Base-by-base conservation (phyloP, 2,888 invertebrate genomes). In the Boloria euphrosyne region DNA sequence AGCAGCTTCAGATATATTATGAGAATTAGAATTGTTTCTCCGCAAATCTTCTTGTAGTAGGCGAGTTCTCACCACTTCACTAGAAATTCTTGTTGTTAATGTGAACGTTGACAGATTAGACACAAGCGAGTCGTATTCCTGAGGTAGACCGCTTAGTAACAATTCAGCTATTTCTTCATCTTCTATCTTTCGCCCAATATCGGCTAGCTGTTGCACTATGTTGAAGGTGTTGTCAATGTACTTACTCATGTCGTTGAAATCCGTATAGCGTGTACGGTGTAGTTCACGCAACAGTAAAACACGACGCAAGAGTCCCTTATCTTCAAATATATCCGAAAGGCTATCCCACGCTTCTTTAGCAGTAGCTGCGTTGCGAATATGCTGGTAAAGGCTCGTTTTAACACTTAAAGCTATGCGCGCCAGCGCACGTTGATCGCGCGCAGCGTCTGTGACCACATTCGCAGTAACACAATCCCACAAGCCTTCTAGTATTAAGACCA, bases 1-100 rank as follows among this genome's bases (percentile, higher is more conserved):
- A 22, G 22, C 22, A 22, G 22, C 22, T 22, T 22, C 22, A 22
- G 22, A 22, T 22, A 22, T 22, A 22, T 22, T 22, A 22, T 22
- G 22, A 22, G 22, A 22, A 22, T 22, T 22, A 2, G 22, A 22
- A 68, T 76, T 68, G 73, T 68, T 72, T 69, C 70, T 22, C 22
- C 22, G 22, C 22, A 22, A 22, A 22, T 22, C 2, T 22, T 22
- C 22, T 22, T 22, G 22, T 22, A 22, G 22, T 2, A 22, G 22
- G 22, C 22, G 22, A 22, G 22, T 22, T 22, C 22, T 22, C 22
- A 22, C 22, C 3, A 22, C 22, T 22, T 22, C 22, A 22, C 22
- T 22, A 22, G 22, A 22, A 22, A 22, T 22, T 22, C 22, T 22
- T 1, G 22, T 22, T 22, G 22, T 22, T 22, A n/a, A 22, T 22